Conservation (phyloP, 2,888 invertebrate genomes). For the Xestia sexstrigata region DNA sequence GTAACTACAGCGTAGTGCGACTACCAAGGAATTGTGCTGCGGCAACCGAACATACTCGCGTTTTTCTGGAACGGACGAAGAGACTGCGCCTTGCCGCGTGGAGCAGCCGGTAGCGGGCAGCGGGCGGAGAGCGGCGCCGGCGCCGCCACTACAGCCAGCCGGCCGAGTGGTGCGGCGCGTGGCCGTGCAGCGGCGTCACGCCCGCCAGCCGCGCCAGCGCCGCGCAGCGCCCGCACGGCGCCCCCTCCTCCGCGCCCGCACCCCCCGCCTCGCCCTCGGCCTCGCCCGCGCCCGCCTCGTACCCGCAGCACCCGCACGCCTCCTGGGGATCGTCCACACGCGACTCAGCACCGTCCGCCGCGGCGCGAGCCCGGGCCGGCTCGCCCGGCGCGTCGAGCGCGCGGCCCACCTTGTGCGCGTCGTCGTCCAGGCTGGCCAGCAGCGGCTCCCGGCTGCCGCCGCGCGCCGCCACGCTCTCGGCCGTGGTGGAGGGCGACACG, state of each 20-base stretch:
- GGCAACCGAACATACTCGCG: slow-evolving; percentile 7
- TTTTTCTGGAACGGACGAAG: slow-evolving; percentile 17
- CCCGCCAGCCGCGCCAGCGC: slow-evolving; percentile 93
- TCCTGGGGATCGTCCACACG: slow-evolving; percentile 64
- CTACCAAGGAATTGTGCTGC: slow-evolving; percentile 42
- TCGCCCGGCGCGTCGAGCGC: slow-evolving; percentile 2
- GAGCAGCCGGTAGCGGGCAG: neutral
- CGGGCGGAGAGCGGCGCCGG: neutral
- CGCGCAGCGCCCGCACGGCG: slow-evolving; percentile 89
- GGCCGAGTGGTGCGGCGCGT: slow-evolving; percentile 92
- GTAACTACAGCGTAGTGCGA: slow-evolving; percentile 51
- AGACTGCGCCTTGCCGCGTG: neutral
- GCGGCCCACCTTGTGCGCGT: slow-evolving; percentile 82
- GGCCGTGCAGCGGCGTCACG: slow-evolving; percentile 94
- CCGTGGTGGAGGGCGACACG: slow-evolving; percentile 69
- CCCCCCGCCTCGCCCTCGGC: slow-evolving; percentile 36
- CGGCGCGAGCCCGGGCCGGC: slow-evolving; percentile 37
- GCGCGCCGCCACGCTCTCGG: slow-evolving; percentile 71
- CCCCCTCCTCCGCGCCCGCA: slow-evolving; percentile 51
- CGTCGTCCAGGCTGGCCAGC: slow-evolving; percentile 90
- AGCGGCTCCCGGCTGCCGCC: slow-evolving; percentile 92
- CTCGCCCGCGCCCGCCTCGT: slow-evolving; percentile 62
- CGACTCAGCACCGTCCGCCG: slow-evolving; percentile 54
- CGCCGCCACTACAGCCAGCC: slow-evolving; percentile 91
- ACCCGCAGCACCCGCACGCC: slow-evolving; percentile 77